Evolutionary conservation across 2,888 invertebrate species (phyloP), one percentile per base, ranked within the genome.

Genomic region (Andricus curvator): DNA sequence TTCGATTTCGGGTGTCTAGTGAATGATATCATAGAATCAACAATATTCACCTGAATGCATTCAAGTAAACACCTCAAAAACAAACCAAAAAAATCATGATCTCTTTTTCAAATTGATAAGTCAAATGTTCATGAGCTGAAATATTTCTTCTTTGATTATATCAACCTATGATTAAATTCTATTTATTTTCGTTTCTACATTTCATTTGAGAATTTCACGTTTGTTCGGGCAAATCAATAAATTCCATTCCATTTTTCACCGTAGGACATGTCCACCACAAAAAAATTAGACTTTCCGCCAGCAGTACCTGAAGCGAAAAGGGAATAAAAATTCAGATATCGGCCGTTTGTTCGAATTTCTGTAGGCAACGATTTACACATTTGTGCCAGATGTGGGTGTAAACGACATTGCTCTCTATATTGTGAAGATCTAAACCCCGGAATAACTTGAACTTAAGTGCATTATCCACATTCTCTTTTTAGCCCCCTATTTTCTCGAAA

Each of bases 241-340:
- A 62, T 62, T 25, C 25, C 25, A 62, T 62, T 62, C n/a, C 15
- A 25, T 62, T 62, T 62, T 62, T 25, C 25, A 62, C 22, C 62
- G 62, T 62, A 56, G 62, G 29, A 62, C 13, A 25, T 13, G 25
- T 62, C 15, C 62, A 25, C 25, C 62, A 5, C 62, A 62, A 62
- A 62, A 60, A 62, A 62, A 25, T 25, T 13, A 5, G 15, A 62
- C 62, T 62, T 62, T 62, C 13, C 62, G 62, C 62, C 15, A 62
- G 25, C 25, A 62, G 13, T 17, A 62, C 62, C 62, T 62, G 62
- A 15, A 62, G 62, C 62, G 62, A 44, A 68, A 74, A 74, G 51
- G n/a, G 33, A 74, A 74, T 74, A 74, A 74, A 74, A 74, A 74
- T 74, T 33, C 56, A 74, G 74, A 56, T 29, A 74, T 56, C 74